A percentile compares a stretch with the other conserved stretches of the same genome.
These are phyloP conservation scores for Nomada ferruginata DNA, from an alignment of 2,888 invertebrate genomes.

Conservation along the genomic window DNA sequence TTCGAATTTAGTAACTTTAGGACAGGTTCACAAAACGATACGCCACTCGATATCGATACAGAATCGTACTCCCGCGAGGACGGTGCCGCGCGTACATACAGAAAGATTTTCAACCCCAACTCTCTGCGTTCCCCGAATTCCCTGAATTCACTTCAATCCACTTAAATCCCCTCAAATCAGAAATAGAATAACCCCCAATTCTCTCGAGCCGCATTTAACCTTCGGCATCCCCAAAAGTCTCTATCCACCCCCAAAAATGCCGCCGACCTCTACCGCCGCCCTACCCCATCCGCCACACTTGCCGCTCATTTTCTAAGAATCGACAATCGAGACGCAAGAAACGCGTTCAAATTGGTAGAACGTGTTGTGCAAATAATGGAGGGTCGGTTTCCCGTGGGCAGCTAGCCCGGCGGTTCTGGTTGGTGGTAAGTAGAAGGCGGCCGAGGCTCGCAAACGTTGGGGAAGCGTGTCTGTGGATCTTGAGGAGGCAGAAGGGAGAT, in stretches of 20 bases:
- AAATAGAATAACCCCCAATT: no score
- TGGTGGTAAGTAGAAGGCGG: conserved; percentile 36
- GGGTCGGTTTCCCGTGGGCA: conserved; percentile 51
- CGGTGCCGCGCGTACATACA: neutral
- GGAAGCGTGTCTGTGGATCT: conserved; percentile 49
- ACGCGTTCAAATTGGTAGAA: conserved; percentile 24
- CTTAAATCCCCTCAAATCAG: no score
- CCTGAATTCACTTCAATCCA: no score
- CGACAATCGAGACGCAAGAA: conserved; percentile 17
- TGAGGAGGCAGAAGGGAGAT: conserved; percentile 46
- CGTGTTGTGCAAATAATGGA: conserved; percentile 49
- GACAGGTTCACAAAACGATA: no score
- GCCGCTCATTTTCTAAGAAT: neutral
- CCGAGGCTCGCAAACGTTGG: conserved; percentile 42
- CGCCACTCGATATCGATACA: no score
- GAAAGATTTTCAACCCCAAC: no score
- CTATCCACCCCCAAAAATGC: neutral
- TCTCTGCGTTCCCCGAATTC: no score
- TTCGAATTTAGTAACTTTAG: no score
- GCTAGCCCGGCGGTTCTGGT: conserved; percentile 45
- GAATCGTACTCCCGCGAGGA: no score
- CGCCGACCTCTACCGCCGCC: neutral
- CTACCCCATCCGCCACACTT: neutral
- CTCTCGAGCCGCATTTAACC: no score
- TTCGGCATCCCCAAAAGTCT: no score